A percentile compares a stretch with the other conserved stretches of the same genome.
Conservation (phyloP, 2,797 vertebrate species). For the Vultur gryphus region DNA sequence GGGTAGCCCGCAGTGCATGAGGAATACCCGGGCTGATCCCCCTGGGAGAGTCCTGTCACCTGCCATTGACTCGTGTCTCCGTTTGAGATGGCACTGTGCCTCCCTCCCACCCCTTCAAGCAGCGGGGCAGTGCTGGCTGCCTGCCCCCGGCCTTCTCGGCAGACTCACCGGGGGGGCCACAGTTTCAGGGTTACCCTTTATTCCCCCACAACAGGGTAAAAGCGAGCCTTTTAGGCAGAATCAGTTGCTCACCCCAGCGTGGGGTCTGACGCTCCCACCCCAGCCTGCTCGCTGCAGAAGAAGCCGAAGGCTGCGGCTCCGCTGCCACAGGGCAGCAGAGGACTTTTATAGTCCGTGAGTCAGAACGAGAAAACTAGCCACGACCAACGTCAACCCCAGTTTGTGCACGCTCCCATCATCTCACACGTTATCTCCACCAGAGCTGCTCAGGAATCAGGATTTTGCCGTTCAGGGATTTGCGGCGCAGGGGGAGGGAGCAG, state of each 20-base stretch:
- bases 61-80: not conserved
- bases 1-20: not conserved
- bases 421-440: not conserved
- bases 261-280: not conserved
- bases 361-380: not conserved
- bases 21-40: not conserved
- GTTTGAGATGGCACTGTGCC: rapidly evolving
- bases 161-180: not conserved
- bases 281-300: not conserved
- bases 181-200: not conserved
- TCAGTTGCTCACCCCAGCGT: rapidly evolving
- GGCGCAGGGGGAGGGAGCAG: not conserved
- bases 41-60: not conserved
- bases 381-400: not conserved
- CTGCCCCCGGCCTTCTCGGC: not conserved
- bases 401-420: not conserved
- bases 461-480: not conserved
- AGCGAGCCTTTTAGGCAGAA: not conserved
- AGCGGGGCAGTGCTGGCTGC: rapidly evolving
- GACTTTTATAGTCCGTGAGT: not conserved
- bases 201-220: not conserved
- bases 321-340: not conserved
- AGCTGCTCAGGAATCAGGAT: not conserved
- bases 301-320: not conserved
- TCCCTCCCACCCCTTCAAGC: not conserved